Evolutionary conservation across 2,113 vertebrate species (phyloP), one percentile per base, ranked within the genome.

Genomic region (Scalopus aquaticus): DNA sequence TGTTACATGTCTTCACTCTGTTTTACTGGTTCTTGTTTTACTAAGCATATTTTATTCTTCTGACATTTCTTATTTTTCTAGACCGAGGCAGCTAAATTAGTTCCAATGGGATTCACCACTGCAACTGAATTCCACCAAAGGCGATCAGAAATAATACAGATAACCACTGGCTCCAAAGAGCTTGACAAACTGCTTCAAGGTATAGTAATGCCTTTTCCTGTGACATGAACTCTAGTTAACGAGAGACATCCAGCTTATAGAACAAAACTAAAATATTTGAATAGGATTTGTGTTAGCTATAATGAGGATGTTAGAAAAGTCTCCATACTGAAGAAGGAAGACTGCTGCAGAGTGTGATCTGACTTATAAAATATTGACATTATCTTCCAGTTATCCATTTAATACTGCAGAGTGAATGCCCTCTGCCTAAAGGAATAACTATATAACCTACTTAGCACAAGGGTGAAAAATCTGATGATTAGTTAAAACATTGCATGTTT

Each of bases 101-200:
- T 99, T 79, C 99, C 99, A 0, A 99, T 99, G 99, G 99, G 99
- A 51, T 99, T 99, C 94, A 99, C 99, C 72, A 99, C 99, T 3
- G 99, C 99, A 15, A 99, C 99, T 0, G 99, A 99, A 96, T 99
- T 99, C 97, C 99, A 99, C 96, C 99, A 99, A 97, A 98, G 99
- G 83, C 98, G 99, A 87, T 99, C 99, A 0, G 99, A 99, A 97
- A 99, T 99, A 96, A 99, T 99, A 98, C 99, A 99, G 98, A 98
- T 99, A 96, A 99, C 99, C n/a, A 99, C 99, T 9, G 99, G 99
- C 11, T 99, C 99, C 87, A 99, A 99, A 97, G 99, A 99, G 93
- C 99, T 99, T 10, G 99, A 99, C 96, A 99, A 99, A 94, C 98
- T 99, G 9, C 98, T 99, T 65, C 99, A 99, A 97, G 99, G 99